phyloP scores from a whole-genome alignment of 2,888 invertebrate species.

The Drosophila diplacantha region DNA sequence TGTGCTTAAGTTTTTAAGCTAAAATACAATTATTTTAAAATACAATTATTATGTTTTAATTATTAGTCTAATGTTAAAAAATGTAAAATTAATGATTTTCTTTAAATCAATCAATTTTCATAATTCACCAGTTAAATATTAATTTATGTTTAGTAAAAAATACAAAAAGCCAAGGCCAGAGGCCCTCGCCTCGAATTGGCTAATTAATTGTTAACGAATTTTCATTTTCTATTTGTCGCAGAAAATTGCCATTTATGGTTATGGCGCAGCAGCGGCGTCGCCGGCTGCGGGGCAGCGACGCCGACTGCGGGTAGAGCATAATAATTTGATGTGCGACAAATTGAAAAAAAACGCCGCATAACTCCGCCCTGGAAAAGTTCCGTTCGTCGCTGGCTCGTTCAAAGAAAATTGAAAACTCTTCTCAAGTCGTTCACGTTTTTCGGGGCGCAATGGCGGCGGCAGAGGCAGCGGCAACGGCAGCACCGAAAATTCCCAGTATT shows the following conservation, averaged over 20 bases:
- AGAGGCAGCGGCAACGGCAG: neutral
- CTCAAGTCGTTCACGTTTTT: constrained; percentile 54
- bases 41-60: too few relatives aligned
- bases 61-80: neutral
- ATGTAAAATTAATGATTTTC: neutral
- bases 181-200: constrained; percentile 28
- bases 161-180: neutral
- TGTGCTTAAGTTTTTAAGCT: too few relatives aligned
- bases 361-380: constrained; percentile 74
- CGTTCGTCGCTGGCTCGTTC: constrained; percentile 10
- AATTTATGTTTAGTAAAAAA: neutral
- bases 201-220: constrained; percentile 71
- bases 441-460: constrained; percentile 43
- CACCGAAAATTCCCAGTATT: constrained; percentile 67
- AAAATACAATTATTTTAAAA: neutral
- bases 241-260: constrained; percentile 69
- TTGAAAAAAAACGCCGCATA: constrained; percentile 72
- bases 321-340: constrained; percentile 76
- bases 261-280: constrained; percentile 32
- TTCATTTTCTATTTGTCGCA: constrained; percentile 65
- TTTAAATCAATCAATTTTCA: neutral
- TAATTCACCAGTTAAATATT: too few relatives aligned
- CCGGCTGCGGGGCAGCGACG: constrained; percentile 34
- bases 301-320: constrained; percentile 60
- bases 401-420: constrained; percentile 71